Percentiles rank a stretch among this genome's conserved stretches.
Evolutionary conservation across 1,140 invertebrate genomes (phyloP).

Genomic region (Liolophura sinensis): DNA sequence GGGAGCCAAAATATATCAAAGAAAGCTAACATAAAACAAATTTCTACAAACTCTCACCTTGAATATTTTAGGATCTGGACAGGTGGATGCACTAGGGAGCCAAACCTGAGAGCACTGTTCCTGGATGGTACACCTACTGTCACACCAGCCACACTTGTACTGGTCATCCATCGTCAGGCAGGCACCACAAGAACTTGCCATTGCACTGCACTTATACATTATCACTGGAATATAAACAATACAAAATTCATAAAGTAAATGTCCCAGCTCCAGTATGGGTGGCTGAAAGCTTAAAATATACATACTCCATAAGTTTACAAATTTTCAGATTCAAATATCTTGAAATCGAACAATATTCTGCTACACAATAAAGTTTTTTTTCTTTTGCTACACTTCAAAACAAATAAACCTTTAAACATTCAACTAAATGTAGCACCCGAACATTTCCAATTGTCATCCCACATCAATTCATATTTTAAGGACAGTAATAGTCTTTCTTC

Average conservation of each 20-base stretch:
- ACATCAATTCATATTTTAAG: no score
- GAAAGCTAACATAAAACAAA: no score
- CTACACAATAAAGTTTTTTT: no score
- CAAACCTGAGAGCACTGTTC: constrained; percentile 23
- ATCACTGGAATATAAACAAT: constrained; percentile 38
- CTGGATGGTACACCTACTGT: constrained; percentile 29
- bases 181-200: constrained; percentile 49
- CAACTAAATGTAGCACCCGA: not conserved
- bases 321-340: no score
- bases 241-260: not conserved
- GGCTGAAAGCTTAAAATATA: not conserved
- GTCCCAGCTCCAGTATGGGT: not conserved
- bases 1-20: not conserved
- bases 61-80: constrained; percentile 39
- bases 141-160: constrained; percentile 55
- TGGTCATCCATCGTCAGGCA: constrained; percentile 39
- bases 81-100: constrained; percentile 28
- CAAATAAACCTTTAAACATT: not conserved
- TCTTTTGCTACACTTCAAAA: not conserved
- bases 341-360: no score
- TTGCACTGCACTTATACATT: constrained; percentile 53
- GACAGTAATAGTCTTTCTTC: no score
- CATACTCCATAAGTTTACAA: no score
- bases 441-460: not conserved
- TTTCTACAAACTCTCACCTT: constrained; percentile 23